Conservation (phyloP, 2,888 invertebrate genomes). For the Hyposoter didymator region DNA sequence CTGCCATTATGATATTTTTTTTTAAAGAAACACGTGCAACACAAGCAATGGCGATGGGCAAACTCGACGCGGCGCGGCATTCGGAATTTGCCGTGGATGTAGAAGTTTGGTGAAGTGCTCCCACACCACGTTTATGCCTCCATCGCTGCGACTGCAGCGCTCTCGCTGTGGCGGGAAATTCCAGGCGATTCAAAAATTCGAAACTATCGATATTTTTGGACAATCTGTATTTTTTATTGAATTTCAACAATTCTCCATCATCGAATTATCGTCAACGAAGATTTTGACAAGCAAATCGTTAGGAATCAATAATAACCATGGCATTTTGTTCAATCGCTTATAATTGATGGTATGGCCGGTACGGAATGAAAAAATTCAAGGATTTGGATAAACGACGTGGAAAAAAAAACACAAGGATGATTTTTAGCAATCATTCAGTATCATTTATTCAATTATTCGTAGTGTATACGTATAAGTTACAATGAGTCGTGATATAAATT, state of each 20-base stretch:
- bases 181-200: neutral
- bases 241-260: too few relatives aligned
- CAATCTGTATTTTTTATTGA: too few relatives aligned
- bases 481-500: constrained; percentile 60
- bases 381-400: neutral
- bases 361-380: neutral
- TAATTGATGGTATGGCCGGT: neutral
- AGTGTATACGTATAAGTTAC: constrained; percentile 59
- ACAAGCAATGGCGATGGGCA: constrained; percentile 57
- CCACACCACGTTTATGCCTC: neutral
- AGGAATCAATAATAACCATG: too few relatives aligned
- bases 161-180: neutral
- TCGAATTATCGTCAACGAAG: too few relatives aligned
- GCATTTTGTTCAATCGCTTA: neutral
- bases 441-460: constrained; percentile 63
- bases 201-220: too few relatives aligned
- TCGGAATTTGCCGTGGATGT: neutral
- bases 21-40: constrained; percentile 70
- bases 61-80: constrained; percentile 9
- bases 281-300: too few relatives aligned
- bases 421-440: constrained; percentile 55
- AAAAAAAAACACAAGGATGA: neutral
- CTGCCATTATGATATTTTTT: constrained; percentile 75
- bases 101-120: neutral
- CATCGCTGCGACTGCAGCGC: neutral